Conservation (phyloP, 2,113 vertebrate genomes). For the Talpa occidentalis region DNA sequence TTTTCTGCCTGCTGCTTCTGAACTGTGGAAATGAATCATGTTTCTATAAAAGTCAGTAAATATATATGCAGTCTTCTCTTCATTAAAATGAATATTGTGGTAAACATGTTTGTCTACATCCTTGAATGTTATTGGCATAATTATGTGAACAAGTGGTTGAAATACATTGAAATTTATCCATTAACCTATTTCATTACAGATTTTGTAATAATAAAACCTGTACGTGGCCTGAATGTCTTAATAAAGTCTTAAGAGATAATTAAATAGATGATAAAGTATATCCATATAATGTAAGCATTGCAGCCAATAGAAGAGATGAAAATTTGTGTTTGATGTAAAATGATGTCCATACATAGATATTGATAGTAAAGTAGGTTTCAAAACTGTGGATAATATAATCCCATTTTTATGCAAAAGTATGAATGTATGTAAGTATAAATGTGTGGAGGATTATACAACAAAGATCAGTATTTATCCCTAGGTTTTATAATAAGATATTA, state of each 20-base stretch:
- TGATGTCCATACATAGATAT: slow-evolving; percentile 11
- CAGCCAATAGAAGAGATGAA: slow-evolving; percentile 1
- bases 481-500: slow-evolving; percentile 14
- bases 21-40: neutral
- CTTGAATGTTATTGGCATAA: neutral
- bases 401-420: slow-evolving; percentile 42
- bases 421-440: neutral
- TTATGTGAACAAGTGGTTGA: slow-evolving; percentile 34
- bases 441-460: slow-evolving; percentile 8
- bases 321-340: slow-evolving; percentile 45
- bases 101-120: neutral
- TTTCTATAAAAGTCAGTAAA: slow-evolving; percentile 32
- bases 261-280: slow-evolving; percentile 7
- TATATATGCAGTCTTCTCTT: neutral
- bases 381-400: neutral
- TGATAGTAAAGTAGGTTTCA: slow-evolving; percentile 25
- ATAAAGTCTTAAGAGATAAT: slow-evolving; percentile 32
- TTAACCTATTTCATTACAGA: slow-evolving; percentile 19
- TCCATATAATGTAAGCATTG: neutral
- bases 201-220: slow-evolving; percentile 51
- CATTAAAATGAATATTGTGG: slow-evolving; percentile 45
- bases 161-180: slow-evolving; percentile 50
- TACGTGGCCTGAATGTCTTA: slow-evolving; percentile 18
- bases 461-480: neutral
- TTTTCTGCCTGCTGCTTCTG: slow-evolving; percentile 21